Evolutionary conservation across 2,888 invertebrate genomes (phyloP), one percentile per base, ranked within the genome.

Genomic region (Eubasilissa splendida): DNA sequence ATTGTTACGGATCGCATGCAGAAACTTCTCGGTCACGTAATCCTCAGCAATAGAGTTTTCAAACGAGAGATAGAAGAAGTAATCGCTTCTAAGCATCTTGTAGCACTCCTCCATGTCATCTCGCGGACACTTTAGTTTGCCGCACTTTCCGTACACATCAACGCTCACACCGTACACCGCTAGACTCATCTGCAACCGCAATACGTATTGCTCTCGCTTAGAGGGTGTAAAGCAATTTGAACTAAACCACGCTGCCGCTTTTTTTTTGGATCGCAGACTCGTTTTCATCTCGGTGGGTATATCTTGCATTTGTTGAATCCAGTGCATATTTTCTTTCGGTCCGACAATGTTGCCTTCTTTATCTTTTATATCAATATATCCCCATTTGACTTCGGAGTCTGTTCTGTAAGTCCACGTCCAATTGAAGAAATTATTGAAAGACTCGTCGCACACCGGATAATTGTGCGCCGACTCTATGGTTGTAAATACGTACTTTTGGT

Each of bases 1-100:
- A 85, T 92, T 88, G 85, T 92, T 91, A 84, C 92, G 90, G n/a
- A 91, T 86, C 56, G 91, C 87, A 81, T 87, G 84, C 11, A 89
- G 82, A 50, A 89, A 79, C 82, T 89, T 89, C 83, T 90, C 89
- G 2, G 89, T 88, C 0, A 89, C 88, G 78, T 89, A 89, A 85
- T 90, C 89, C n/a, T 87, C 88, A 74, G 87, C 87, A 0, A 89
- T 74, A 11, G 88, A 85, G 82, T 88, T 89, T 83, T 89, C 89
- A 75, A 89, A 88, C 2, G 89, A 87, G 9, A 89, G 86, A 84
- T 88, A 89, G 84, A 89, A 89, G 83, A 86, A 88, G 76, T 89
- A 89, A 33, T 86, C 83, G n/a, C 83, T 85, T 78, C 87, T 84
- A 4, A 89, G 81, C 71, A 85, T 85, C 3, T 85, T 80, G 0